Evolutionary conservation across 2,888 invertebrate genomes (phyloP).

Genomic region (Lepetodrilus schrolli): DNA sequence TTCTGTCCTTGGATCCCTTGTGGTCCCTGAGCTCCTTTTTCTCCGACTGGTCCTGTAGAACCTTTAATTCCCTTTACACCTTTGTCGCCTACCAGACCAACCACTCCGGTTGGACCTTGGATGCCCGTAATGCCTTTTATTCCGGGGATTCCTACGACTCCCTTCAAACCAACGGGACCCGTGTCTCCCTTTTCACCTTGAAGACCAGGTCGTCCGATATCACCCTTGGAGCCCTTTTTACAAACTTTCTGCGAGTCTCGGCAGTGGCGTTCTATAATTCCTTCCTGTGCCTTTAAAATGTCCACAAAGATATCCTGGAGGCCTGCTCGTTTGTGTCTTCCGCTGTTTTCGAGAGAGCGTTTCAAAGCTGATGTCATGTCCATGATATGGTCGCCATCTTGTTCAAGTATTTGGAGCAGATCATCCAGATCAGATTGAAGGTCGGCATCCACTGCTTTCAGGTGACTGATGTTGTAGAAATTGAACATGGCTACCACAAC

Average conservation of each 20-base stretch:
- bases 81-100: neutral
- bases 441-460: neutral
- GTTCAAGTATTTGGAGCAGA: too few species aligned
- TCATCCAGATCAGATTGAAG: neutral
- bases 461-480: neutral
- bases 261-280: neutral
- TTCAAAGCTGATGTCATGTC: neutral
- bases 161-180: neutral
- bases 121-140: neutral
- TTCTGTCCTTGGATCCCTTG: neutral
- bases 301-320: neutral
- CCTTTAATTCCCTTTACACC: neutral
- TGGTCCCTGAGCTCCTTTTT: neutral
- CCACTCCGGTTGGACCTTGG: neutral
- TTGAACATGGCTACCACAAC: neutral
- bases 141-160: neutral
- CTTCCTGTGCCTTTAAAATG: neutral
- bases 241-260: neutral
- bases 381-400: neutral
- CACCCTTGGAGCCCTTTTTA: neutral
- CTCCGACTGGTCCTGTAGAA: neutral
- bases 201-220: neutral
- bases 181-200: neutral
- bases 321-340: neutral
- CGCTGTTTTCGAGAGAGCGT: neutral